A percentile compares a stretch with the other conserved stretches of the same genome.
Evolutionary conservation across 2,113 vertebrate genomes (phyloP).

Genomic region (Microtus pennsylvanicus): DNA sequence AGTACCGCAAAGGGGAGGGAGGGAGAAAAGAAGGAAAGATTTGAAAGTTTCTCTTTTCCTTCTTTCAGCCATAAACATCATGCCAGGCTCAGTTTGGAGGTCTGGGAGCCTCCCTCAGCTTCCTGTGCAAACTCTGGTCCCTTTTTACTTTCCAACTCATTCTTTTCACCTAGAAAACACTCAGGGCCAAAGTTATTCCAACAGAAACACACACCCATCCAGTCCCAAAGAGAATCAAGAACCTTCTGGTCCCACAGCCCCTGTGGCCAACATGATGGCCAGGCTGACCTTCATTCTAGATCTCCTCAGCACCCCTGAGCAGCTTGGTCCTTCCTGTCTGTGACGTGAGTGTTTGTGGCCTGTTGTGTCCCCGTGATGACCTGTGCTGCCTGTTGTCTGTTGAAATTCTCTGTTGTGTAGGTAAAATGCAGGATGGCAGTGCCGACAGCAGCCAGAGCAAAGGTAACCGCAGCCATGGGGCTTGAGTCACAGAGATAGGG

Average conservation of each 20-base stretch:
- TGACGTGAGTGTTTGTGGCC: constrained; percentile 86
- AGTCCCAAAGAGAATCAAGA: neutral
- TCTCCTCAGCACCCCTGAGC: neutral
- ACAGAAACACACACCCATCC: neutral
- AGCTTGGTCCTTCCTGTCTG: constrained; percentile 82
- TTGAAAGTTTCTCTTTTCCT: neutral
- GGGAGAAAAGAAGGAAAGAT: neutral
- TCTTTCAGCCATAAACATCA: neutral
- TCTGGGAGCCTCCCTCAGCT: neutral
- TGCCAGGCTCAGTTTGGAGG: neutral
- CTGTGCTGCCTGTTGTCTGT: constrained; percentile 97
- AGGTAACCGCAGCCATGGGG: constrained; percentile 92
- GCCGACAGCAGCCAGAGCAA: constrained; percentile 99
- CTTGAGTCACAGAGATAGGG: neutral
- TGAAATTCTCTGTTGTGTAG: constrained; percentile 98
- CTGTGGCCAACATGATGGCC: neutral
- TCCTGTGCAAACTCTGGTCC: neutral
- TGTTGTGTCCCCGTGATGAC: constrained; percentile 89
- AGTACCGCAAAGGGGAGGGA: too few relatives aligned
- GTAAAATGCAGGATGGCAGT: constrained; percentile 99
- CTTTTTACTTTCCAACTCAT: neutral
- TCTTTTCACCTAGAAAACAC: neutral
- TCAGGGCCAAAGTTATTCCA: neutral
- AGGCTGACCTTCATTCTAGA: neutral
- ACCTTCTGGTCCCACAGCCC: neutral